Conservation (phyloP, 2,888 invertebrate genomes). For the Argynnis bischoffii region DNA sequence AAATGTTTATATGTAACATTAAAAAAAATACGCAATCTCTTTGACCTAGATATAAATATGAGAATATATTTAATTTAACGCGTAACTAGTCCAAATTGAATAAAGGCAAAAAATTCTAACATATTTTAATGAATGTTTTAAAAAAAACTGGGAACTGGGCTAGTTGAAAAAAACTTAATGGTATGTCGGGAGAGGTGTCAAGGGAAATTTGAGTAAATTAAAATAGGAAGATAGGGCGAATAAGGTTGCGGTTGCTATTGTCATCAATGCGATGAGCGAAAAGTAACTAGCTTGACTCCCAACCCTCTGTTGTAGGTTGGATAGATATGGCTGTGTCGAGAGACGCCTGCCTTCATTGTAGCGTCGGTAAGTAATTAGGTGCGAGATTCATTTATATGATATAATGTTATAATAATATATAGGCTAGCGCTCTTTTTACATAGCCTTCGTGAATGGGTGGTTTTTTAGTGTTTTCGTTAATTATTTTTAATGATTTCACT, state of each 20-base stretch:
- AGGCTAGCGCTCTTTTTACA: neutral
- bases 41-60: conserved; percentile 5
- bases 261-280: conserved; percentile 57
- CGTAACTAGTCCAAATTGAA: neutral
- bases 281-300: conserved; percentile 67
- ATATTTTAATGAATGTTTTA: conserved; percentile 22
- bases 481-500: conserved; percentile 17
- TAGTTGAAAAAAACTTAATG: conserved; percentile 46
- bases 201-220: conserved; percentile 83
- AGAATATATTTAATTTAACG: conserved; percentile 1
- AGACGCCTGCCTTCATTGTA: conserved; percentile 61
- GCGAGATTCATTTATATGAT: conserved; percentile 53
- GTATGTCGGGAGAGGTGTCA: conserved; percentile 79
- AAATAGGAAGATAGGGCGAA: conserved; percentile 81
- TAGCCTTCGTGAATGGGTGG: conserved; percentile 7
- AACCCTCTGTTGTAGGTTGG: conserved; percentile 32
- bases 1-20: neutral
- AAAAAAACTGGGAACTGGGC: conserved; percentile 32
- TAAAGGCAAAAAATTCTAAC: conserved; percentile 15
- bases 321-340: conserved; percentile 47
- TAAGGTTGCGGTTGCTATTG: conserved; percentile 68
- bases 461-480: conserved; percentile 29
- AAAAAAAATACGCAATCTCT: neutral
- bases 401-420: conserved; percentile 48
- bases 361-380: conserved; percentile 77